Base-by-base conservation (phyloP, 2,888 invertebrate species). In the Calameuta pallipes region DNA sequence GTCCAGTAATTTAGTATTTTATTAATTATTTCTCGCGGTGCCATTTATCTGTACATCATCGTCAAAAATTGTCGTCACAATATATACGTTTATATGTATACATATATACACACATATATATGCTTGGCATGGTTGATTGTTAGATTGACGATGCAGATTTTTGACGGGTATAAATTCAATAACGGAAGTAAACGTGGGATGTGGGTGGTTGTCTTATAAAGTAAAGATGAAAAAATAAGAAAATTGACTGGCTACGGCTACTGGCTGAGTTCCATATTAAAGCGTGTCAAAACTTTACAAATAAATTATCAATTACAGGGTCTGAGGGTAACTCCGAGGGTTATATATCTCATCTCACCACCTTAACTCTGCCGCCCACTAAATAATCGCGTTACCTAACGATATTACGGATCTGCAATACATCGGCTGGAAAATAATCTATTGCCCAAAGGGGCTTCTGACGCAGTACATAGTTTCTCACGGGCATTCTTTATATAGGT, bases 221-320 rank as follows among this genome's bases (percentile, higher is more conserved):
- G 23, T 56, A 23, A 23, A 56, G 9, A 56, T 3, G 56, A 23
- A 56, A 56, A 56, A 56, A 41, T 23, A 77, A 41, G 69, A 78
- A 78, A 76, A 75, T 13, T 78, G 71, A 78, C 75, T 73, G 78
- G 76, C 75, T 36, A 76, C 68, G 75, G 76, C 75, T 36, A 76
- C 73, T 76, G 75, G 56, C 23, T 56, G 71, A 76, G 69, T 76
- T 76, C 78, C 73, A 75, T 78, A 73, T 76, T 76, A 78, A 56
- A 78, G 76, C 78, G 81, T 78, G 82, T 84, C 83, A 82, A 80
- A 85, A 85, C 84, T 85, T 85, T 80, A 75, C 78, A 82, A 82
- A 85, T 84, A 85, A 85, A 85, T 85, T 85, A 85, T 85, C 85
- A 82, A 83, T 85, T 84, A 84, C 81, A 81, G 81, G 81, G 80